Conservation (phyloP, 2,797 vertebrate species). For the Myotis vivesi region DNA sequence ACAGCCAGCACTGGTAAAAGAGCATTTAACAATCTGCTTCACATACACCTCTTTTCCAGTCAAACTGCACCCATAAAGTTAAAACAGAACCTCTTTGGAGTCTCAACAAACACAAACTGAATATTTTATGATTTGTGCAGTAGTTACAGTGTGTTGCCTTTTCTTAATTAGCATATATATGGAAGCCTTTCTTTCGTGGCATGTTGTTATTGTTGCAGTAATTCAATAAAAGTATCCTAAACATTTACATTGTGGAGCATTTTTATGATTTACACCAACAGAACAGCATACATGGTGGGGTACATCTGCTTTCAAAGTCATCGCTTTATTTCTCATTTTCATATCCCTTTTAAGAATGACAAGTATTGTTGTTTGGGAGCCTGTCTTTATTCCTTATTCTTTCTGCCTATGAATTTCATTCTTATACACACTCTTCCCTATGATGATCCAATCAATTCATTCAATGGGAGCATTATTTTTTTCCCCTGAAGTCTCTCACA, state of each 20-base stretch:
- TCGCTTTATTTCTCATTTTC: not conserved
- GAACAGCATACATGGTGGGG: not conserved
- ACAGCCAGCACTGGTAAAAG: slow-evolving; percentile 56
- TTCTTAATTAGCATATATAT: slow-evolving; percentile 63
- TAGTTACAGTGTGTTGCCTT: slow-evolving; percentile 46
- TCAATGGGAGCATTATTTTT: not conserved
- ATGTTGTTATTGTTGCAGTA: slow-evolving; percentile 43
- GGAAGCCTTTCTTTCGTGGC: slow-evolving; percentile 46
- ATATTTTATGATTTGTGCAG: slow-evolving; percentile 62
- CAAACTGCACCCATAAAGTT: slow-evolving; percentile 74
- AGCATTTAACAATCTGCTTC: slow-evolving; percentile 76
- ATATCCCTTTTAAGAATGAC: slow-evolving; percentile 47
- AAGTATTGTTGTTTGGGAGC: slow-evolving; percentile 1
- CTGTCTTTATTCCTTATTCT: not conserved
- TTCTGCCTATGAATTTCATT: not conserved
- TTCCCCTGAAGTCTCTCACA: not conserved
- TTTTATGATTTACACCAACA: not conserved
- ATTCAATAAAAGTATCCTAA: slow-evolving; percentile 59
- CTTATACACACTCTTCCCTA: slow-evolving; percentile 1
- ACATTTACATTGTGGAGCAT: slow-evolving; percentile 38
- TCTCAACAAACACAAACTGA: slow-evolving; percentile 50
- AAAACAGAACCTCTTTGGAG: slow-evolving; percentile 57
- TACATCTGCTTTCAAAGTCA: slow-evolving; percentile 51
- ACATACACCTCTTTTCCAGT: slow-evolving; percentile 49
- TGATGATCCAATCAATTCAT: slow-evolving; percentile 7